These are phyloP conservation scores for Drosophila pseudoananassae DNA, from an alignment of 1,140 invertebrate species.

Conservation along the genomic window DNA sequence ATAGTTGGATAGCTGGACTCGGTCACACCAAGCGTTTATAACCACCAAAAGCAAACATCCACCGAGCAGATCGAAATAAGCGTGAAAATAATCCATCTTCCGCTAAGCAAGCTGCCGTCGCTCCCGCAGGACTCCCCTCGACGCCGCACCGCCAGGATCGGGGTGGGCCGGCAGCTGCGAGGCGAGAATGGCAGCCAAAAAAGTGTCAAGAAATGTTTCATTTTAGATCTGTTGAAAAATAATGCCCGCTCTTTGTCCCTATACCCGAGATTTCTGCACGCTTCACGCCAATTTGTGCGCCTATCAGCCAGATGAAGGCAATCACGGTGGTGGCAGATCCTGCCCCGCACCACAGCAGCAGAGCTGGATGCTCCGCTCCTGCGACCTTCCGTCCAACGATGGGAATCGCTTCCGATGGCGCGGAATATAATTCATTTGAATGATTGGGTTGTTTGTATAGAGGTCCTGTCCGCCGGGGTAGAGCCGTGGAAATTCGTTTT, in stretches of 20 bases:
- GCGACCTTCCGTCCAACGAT: constrained; percentile 44
- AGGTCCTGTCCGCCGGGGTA: background rate
- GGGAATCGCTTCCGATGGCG: constrained; percentile 54
- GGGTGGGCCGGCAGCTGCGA: constrained; percentile 49
- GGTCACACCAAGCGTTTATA: constrained; percentile 82
- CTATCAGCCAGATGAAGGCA: constrained; percentile 58
- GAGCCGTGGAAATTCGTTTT: constrained; percentile 71
- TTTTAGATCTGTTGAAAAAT: constrained; percentile 81
- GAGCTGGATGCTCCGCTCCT: constrained; percentile 10
- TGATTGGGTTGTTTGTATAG: constrained; percentile 78
- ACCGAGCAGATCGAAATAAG: constrained; percentile 81
- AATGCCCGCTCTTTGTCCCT: constrained; percentile 63
- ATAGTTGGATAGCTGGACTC: constrained; percentile 24
- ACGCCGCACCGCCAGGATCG: constrained; percentile 11
- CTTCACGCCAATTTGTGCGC: constrained; percentile 80
- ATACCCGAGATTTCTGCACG: constrained; percentile 76
- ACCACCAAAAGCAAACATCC: constrained; percentile 81
- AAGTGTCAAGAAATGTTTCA: constrained; percentile 83
- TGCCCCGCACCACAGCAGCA: background rate
- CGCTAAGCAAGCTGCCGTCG: constrained; percentile 73
- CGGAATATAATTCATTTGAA: constrained; percentile 76
- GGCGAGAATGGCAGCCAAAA: constrained; percentile 33
- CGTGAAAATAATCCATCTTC: constrained; percentile 82
- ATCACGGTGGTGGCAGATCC: constrained; percentile 9
- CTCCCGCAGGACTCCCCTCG: constrained; percentile 29